Evolutionary conservation across 2,888 invertebrate genomes (phyloP).

Genomic region (Lithodes maja): DNA sequence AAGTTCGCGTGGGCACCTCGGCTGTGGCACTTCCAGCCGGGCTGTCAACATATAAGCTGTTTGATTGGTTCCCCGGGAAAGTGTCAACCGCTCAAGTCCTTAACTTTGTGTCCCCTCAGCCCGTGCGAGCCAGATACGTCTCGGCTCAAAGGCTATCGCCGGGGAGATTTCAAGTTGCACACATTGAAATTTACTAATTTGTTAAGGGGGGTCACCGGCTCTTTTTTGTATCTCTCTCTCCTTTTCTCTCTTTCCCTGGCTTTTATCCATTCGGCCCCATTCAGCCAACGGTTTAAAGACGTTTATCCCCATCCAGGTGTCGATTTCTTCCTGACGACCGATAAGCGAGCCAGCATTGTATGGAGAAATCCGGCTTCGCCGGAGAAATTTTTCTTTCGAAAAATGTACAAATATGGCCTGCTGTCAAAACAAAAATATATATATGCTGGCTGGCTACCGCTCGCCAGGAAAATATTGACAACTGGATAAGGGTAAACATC

Average conservation of each 20-base stretch:
- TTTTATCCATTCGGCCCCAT: too few relatives aligned
- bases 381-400: too few relatives aligned
- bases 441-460: too few relatives aligned
- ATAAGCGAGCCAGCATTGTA: too few relatives aligned
- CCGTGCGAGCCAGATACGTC: background rate
- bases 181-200: background rate
- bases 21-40: background rate
- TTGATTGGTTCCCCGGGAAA: background rate
- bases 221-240: background rate
- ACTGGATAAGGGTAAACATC: too few relatives aligned
- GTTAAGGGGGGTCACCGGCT: background rate
- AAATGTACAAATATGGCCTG: too few relatives aligned
- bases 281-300: too few relatives aligned
- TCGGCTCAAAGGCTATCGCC: background rate
- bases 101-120: background rate
- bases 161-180: background rate
- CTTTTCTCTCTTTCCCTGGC: background rate
- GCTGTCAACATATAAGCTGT: background rate
- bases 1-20: slow-evolving; percentile 4
- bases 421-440: too few relatives aligned
- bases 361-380: too few relatives aligned
- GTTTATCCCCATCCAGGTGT: too few relatives aligned
- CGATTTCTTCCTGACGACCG: too few relatives aligned
- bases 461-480: too few relatives aligned
- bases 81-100: background rate